Conservation (phyloP, 2,797 vertebrate species). For the Acestrorhynchus altus region DNA sequence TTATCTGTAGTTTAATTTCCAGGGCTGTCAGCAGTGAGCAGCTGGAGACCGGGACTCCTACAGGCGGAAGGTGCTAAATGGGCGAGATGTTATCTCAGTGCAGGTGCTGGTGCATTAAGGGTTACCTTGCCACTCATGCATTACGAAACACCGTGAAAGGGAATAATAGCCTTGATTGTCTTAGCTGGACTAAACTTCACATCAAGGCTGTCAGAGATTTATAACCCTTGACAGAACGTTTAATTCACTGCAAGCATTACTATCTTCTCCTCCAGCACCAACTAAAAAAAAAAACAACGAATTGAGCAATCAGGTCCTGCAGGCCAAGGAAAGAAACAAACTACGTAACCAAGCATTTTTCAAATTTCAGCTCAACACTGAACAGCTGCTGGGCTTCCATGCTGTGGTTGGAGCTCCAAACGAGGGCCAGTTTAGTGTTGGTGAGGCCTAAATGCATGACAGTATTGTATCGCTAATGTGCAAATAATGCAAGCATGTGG, state of each 20-base stretch:
- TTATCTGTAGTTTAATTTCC: no score
- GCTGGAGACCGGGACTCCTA: neutral
- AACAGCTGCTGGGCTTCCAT: neutral
- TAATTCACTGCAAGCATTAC: conserved; percentile 19
- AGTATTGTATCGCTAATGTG: no score
- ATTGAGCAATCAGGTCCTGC: conserved; percentile 1
- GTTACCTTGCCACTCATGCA: conserved; percentile 33
- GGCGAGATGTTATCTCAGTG: conserved; percentile 50
- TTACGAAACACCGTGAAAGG: conserved; percentile 25
- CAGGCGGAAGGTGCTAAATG: conserved; percentile 35
- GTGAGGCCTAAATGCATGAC: no score
- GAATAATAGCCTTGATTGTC: conserved; percentile 51
- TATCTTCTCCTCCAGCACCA: conserved; percentile 10
- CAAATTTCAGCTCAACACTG: conserved; percentile 5
- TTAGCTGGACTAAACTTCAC: conserved; percentile 37
- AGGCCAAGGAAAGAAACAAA: neutral
- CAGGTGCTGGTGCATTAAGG: conserved; percentile 46
- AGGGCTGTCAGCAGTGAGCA: neutral
- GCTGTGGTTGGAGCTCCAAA: no score
- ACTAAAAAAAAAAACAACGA: conserved; percentile 30
- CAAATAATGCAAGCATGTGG: no score
- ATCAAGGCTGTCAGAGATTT: conserved; percentile 36
- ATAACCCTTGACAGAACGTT: conserved; percentile 43
- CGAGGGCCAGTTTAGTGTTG: no score
- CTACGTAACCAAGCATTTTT: conserved; percentile 12